Conservation (phyloP, 2,797 vertebrate species). For the Dipus sagitta region DNA sequence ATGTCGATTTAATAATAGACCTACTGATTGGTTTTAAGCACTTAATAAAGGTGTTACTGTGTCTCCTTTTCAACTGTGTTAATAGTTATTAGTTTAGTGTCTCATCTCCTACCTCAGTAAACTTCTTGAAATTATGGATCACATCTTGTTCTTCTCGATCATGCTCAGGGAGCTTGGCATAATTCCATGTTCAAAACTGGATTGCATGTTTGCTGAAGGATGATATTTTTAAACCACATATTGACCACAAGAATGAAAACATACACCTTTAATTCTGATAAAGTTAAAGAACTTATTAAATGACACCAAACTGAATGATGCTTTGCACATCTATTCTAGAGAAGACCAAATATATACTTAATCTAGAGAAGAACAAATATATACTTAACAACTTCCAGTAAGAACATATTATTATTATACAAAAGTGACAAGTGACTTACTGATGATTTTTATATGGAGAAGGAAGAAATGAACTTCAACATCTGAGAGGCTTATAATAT, state of each 20-base stretch:
- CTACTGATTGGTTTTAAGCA: not conserved
- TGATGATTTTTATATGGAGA: conserved; percentile 30
- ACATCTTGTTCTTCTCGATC: conserved; percentile 61
- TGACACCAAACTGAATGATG: conserved; percentile 62
- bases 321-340: conserved; percentile 45
- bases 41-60: conserved; percentile 3
- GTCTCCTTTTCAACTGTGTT: not conserved
- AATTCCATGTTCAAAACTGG: conserved; percentile 48
- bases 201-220: conserved; percentile 61
- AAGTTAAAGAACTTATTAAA: conserved; percentile 60
- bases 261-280: conserved; percentile 58
- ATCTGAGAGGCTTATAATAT: not conserved
- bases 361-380: conserved; percentile 65
- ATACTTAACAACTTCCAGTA: conserved; percentile 55
- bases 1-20: conserved; percentile 9
- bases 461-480: conserved; percentile 44
- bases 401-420: conserved; percentile 44
- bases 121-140: conserved; percentile 66
- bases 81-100: conserved; percentile 52
- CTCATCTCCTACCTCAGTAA: not conserved
- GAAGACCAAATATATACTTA: conserved; percentile 70
- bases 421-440: conserved; percentile 37
- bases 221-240: conserved; percentile 57
- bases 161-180: conserved; percentile 44
- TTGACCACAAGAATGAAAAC: conserved; percentile 63